These are phyloP conservation scores for Malacosoma neustria DNA, from an alignment of 2,888 invertebrate genomes.

Conservation along the genomic window DNA sequence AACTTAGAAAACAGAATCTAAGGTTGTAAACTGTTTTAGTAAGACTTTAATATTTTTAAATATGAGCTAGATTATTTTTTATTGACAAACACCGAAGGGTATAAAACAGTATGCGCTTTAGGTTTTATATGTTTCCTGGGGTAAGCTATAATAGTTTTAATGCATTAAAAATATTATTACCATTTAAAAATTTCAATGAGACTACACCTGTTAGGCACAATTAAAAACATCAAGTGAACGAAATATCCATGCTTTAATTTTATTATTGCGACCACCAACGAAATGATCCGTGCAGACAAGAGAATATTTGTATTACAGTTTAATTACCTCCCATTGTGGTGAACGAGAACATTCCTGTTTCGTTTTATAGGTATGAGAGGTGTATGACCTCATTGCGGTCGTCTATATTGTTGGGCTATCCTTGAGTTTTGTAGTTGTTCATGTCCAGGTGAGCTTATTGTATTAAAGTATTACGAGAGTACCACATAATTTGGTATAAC, in stretches of 20 bases:
- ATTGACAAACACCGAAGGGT: too few relatives aligned
- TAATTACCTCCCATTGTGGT: constrained; percentile 70
- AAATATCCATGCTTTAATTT: constrained; percentile 30
- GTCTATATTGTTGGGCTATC: background rate
- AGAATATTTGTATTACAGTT: constrained; percentile 66
- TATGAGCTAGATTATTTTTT: too few relatives aligned
- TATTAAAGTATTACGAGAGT: background rate
- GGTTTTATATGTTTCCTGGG: too few relatives aligned
- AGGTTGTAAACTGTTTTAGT: too few relatives aligned
- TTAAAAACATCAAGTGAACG: background rate
- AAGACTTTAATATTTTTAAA: too few relatives aligned
- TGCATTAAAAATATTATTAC: too few relatives aligned
- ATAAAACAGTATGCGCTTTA: too few relatives aligned
- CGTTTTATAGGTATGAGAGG: constrained; percentile 10
- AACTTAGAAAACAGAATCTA: too few relatives aligned
- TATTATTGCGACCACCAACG: constrained; percentile 65
- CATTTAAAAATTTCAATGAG: too few relatives aligned
- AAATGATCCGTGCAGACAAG: constrained; percentile 50
- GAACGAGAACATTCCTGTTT: constrained; percentile 22
- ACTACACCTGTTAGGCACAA: constrained; percentile 28
- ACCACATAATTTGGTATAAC: too few relatives aligned
- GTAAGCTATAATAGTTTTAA: too few relatives aligned
- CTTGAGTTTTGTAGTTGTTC: background rate
- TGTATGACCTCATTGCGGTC: constrained; percentile 8
- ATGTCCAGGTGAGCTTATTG: background rate